Evolutionary conservation across 2,797 vertebrate genomes (phyloP).

Genomic region (Acanthurus leucopareius): DNA sequence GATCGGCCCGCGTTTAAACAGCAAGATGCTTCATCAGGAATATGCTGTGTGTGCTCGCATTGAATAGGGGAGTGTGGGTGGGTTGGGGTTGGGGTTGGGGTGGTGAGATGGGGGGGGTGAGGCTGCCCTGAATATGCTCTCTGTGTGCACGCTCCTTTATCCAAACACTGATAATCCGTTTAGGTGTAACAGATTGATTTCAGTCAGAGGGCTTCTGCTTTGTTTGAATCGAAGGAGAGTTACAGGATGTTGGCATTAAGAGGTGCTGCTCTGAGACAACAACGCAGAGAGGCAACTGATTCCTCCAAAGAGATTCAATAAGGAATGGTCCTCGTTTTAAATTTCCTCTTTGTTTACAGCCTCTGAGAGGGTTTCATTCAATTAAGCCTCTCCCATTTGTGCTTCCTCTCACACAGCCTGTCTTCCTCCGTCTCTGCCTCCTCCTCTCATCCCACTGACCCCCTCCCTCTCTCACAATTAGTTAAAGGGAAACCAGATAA

Average conservation of each 20-base stretch:
- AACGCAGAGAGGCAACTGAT: conserved; percentile 52
- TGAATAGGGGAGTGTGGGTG: conserved; percentile 30
- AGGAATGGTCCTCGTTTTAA: conserved; percentile 61
- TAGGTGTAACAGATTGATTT: conserved; percentile 63
- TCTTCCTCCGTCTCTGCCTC: conserved; percentile 63
- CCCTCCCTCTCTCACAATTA: conserved; percentile 69
- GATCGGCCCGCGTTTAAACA: conserved; percentile 77
- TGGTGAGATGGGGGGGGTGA: not conserved
- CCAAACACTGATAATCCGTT: conserved; percentile 65
- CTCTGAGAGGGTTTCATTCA: conserved; percentile 77
- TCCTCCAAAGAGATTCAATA: conserved; percentile 61
- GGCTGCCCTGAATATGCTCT: conserved; percentile 42
- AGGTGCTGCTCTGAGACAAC: conserved; percentile 38
- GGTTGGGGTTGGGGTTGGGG: not conserved
- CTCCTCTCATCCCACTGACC: conserved; percentile 57
- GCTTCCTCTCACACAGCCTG: conserved; percentile 61
- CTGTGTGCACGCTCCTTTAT: conserved; percentile 32
- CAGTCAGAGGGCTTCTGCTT: conserved; percentile 48
- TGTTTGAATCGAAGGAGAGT: conserved; percentile 46
- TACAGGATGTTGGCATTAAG: conserved; percentile 40
- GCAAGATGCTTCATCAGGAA: conserved; percentile 80
- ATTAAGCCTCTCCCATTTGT: conserved; percentile 70
- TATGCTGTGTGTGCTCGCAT: conserved; percentile 73
- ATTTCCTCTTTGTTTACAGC: conserved; percentile 71
- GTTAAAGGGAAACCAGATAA: conserved; percentile 75